These are phyloP conservation scores for Troides aeacus DNA, from an alignment of 2,888 invertebrate genomes.

Conservation along the genomic window DNA sequence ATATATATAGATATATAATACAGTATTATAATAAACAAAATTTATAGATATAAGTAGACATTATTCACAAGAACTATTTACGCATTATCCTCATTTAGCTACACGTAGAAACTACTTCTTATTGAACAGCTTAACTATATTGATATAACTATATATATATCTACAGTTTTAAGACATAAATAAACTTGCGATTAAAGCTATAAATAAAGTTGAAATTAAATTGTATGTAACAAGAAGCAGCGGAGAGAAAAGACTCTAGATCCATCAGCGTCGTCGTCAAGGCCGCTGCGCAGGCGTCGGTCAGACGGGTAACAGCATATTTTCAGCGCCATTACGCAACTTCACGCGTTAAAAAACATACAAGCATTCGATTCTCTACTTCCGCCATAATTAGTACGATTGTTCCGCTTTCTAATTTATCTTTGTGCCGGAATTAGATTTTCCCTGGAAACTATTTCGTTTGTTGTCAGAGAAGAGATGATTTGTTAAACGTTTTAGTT, in stretches of 20 bases:
- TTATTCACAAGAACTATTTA: no score
- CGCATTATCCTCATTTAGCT: no score
- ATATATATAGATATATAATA: no score
- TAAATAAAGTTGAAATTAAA: conserved; percentile 4
- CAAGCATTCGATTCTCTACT: conserved; percentile 19
- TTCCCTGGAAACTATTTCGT: conserved; percentile 2
- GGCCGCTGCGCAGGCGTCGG: conserved; percentile 51
- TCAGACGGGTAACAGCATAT: conserved; percentile 45
- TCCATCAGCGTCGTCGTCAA: conserved; percentile 69
- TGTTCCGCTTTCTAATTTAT: conserved; percentile 21
- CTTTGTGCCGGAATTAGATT: conserved; percentile 3
- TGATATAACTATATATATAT: no score
- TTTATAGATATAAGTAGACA: no score
- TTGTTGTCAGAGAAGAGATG: background rate
- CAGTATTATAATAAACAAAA: no score
- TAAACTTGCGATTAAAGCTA: background rate
- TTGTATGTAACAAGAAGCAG: background rate
- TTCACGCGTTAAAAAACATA: conserved; percentile 24
- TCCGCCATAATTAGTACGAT: conserved; percentile 28
- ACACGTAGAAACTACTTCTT: no score
- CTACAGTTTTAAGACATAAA: no score
- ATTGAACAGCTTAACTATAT: no score
- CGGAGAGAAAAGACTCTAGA: conserved; percentile 34
- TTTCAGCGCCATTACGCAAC: conserved; percentile 58
- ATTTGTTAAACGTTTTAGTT: no score